phyloP scores from a whole-genome alignment of 35 echinoderm and acorn worm species.

The Holothuria glaberrima region DNA sequence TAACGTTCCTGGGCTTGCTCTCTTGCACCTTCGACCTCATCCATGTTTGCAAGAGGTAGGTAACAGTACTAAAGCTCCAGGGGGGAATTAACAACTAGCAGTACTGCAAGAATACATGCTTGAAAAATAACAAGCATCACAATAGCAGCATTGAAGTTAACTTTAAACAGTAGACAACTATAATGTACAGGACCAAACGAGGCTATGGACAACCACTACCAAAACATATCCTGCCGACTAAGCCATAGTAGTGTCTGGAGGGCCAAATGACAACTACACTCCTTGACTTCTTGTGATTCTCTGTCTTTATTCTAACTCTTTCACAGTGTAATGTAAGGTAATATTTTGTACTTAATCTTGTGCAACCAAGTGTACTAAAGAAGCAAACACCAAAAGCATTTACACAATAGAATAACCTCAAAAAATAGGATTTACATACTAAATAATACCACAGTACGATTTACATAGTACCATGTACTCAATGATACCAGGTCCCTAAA shows the following conservation, averaged over 20 bases:
- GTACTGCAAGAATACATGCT: not conserved
- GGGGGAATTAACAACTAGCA: not conserved
- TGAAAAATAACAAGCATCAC: not conserved
- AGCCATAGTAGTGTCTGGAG: not conserved
- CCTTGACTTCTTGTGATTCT: not conserved
- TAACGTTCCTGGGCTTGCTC: not conserved
- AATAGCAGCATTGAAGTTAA: not conserved
- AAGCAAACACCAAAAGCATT: not conserved
- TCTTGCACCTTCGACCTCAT: not conserved
- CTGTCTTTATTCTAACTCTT: not conserved
- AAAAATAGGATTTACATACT: too few relatives aligned
- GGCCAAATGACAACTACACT: not conserved
- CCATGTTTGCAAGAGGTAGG: not conserved
- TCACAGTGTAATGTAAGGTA: not conserved
- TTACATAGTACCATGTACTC: too few relatives aligned
- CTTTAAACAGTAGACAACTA: not conserved
- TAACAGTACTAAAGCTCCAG: not conserved
- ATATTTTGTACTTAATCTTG: too few relatives aligned
- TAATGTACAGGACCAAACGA: not conserved
- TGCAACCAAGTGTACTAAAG: not conserved
- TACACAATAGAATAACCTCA: not conserved
- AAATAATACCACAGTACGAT: too few relatives aligned
- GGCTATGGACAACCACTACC: not conserved
- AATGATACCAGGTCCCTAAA: too few relatives aligned
- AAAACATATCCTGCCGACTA: not conserved